A percentile compares a stretch with the other conserved stretches of the same genome.
Conservation (phyloP, 2,797 vertebrate species). For the Prionace glauca region DNA sequence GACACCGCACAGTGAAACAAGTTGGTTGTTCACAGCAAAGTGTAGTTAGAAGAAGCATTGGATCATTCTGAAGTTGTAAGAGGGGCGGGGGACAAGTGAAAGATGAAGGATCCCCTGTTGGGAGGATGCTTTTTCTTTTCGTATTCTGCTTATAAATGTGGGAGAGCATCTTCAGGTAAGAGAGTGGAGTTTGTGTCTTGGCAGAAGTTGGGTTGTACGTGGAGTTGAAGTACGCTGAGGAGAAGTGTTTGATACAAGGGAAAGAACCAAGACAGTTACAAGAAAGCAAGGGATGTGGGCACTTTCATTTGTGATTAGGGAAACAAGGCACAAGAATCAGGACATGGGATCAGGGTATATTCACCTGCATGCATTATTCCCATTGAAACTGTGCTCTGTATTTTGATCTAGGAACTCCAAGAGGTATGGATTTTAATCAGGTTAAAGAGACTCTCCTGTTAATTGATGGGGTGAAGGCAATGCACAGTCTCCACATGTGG, state of each 20-base stretch:
- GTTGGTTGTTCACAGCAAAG: background rate
- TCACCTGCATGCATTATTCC: no score
- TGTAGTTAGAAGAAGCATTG: background rate
- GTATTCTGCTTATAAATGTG: background rate
- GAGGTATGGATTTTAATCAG: constrained; percentile 60
- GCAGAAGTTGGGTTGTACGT: background rate
- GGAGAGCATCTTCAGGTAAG: background rate
- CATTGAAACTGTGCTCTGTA: background rate
- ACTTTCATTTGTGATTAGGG: background rate
- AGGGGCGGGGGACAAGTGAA: background rate
- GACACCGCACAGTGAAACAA: background rate
- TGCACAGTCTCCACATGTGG: constrained; percentile 71
- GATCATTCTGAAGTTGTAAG: background rate
- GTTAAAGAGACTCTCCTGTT: constrained; percentile 59
- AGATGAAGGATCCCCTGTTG: background rate
- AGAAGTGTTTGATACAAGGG: background rate
- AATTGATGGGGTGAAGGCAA: constrained; percentile 57
- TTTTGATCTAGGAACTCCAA: constrained; percentile 56
- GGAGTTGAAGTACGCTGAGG: background rate
- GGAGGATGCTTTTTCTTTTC: background rate
- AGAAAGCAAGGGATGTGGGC: background rate
- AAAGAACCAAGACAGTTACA: background rate
- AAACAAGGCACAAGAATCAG: background rate
- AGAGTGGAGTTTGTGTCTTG: background rate
- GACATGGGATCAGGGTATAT: background rate